A percentile compares a stretch with the other conserved stretches of the same genome.
These are phyloP conservation scores for Emydura subglobosa DNA, from an alignment of 2,113 vertebrate species.

Conservation along the genomic window DNA sequence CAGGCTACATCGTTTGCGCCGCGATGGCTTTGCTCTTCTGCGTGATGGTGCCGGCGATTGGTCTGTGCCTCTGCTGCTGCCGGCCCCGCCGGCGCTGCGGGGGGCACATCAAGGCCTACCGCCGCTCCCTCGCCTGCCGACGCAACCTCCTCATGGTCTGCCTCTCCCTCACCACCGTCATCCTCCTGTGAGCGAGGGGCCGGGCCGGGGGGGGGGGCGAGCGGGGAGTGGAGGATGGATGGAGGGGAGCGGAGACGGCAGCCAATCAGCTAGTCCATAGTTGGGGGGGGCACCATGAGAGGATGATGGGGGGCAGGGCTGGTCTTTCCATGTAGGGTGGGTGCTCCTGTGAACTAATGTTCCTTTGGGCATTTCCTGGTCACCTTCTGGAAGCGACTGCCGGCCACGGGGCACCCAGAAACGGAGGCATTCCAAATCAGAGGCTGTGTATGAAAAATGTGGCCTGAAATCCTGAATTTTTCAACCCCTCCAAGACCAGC, in stretches of 20 bases:
- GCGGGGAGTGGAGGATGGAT: no score
- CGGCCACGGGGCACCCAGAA: neutral
- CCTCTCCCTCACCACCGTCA: conserved; percentile 77
- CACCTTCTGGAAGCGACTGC: no score
- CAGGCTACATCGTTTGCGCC: conserved; percentile 80
- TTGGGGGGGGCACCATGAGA: accelerated
- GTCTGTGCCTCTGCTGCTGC: conserved; percentile 80
- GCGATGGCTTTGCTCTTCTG: conserved; percentile 79
- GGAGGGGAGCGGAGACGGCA: neutral
- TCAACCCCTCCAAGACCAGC: neutral
- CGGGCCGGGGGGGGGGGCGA: neutral
- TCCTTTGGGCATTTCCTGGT: neutral
- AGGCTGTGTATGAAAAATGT: neutral
- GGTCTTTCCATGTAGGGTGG: neutral
- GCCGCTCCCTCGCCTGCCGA: conserved; percentile 68
- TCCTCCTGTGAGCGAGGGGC: conserved; percentile 79
- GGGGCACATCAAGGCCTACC: conserved; percentile 72
- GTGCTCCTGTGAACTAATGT: neutral
- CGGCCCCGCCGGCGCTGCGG: conserved; percentile 64
- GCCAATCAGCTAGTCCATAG: accelerated
- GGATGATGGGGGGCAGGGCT: neutral
- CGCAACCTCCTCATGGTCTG: conserved; percentile 71
- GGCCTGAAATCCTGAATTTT: neutral
- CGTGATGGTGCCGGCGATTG: conserved; percentile 71
- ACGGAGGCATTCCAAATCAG: neutral